Evolutionary conservation across 1,140 invertebrate genomes (phyloP).

Genomic region (Orchestia grillus): DNA sequence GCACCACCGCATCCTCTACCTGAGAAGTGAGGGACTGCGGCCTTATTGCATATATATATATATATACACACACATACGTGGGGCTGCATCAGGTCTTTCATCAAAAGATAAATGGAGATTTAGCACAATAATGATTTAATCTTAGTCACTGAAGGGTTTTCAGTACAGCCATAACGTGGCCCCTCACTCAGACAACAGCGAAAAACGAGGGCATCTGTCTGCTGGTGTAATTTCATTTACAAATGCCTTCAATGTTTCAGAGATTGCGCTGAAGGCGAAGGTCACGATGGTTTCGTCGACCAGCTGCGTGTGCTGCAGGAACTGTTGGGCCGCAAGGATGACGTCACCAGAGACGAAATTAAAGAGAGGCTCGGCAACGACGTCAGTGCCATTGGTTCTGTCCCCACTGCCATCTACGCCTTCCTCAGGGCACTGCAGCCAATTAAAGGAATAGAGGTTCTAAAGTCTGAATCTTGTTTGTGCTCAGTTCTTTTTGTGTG

Average conservation of each 20-base stretch:
- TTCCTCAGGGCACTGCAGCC: constrained; percentile 78
- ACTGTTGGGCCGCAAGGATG: constrained; percentile 69
- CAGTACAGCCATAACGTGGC: too few relatives aligned
- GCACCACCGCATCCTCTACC: too few relatives aligned
- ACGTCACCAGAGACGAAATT: constrained; percentile 74
- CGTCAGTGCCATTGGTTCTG: constrained; percentile 79
- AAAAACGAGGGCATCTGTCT: too few relatives aligned
- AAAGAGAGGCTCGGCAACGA: constrained; percentile 76
- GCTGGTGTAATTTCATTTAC: too few relatives aligned
- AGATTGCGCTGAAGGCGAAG: not conserved
- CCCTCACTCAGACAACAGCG: too few relatives aligned
- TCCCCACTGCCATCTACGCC: constrained; percentile 83
- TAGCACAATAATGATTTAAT: too few relatives aligned
- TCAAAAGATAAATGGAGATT: too few relatives aligned
- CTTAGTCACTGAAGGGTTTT: too few relatives aligned
- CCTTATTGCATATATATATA: too few relatives aligned
- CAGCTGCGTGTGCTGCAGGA: constrained; percentile 2
- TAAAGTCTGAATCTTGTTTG: constrained; percentile 49
- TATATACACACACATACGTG: too few relatives aligned
- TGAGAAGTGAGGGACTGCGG: too few relatives aligned
- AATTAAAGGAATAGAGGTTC: constrained; percentile 75
- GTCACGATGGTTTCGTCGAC: not conserved
- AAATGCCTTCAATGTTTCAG: not conserved
- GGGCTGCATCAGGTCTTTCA: too few relatives aligned
- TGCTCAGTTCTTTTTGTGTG: not conserved